Percentiles rank a stretch among this genome's conserved stretches.
Evolutionary conservation across 2,113 vertebrate species (phyloP).

Genomic region (Aptenodytes patagonicus): DNA sequence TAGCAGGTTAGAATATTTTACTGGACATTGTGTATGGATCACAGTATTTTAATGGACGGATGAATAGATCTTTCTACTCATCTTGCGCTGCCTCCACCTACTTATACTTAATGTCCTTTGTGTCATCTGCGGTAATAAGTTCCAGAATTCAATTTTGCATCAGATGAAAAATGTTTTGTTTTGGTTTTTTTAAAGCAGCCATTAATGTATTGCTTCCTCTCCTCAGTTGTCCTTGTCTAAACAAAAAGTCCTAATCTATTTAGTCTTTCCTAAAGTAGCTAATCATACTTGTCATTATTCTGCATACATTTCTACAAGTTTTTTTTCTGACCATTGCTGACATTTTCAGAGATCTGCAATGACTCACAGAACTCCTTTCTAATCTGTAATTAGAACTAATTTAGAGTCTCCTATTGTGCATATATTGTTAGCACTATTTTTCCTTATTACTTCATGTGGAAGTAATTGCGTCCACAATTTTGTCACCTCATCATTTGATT

Average conservation of each 20-base stretch:
- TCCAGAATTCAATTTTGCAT: neutral
- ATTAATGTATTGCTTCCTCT: neutral
- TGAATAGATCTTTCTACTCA: neutral
- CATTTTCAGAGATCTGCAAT: neutral
- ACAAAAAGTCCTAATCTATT: neutral
- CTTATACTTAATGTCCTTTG: neutral
- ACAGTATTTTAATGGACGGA: neutral
- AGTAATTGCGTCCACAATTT: neutral
- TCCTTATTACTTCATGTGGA: neutral
- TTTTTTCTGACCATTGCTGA: neutral
- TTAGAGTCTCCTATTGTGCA: neutral
- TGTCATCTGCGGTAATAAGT: neutral
- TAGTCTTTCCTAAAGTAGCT: neutral
- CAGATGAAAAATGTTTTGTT: neutral
- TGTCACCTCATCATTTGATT: neutral
- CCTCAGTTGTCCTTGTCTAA: neutral
- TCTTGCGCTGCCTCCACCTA: fast-evolving
- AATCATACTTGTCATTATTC: neutral
- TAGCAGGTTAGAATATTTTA: neutral
- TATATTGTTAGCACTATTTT: neutral
- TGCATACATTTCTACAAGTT: neutral
- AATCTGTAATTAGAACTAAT: neutral
- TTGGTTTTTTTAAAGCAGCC: neutral
- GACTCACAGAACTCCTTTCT: neutral
- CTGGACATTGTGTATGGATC: neutral